Conservation (phyloP, 2,888 invertebrate species). For the Sipha maydis region DNA sequence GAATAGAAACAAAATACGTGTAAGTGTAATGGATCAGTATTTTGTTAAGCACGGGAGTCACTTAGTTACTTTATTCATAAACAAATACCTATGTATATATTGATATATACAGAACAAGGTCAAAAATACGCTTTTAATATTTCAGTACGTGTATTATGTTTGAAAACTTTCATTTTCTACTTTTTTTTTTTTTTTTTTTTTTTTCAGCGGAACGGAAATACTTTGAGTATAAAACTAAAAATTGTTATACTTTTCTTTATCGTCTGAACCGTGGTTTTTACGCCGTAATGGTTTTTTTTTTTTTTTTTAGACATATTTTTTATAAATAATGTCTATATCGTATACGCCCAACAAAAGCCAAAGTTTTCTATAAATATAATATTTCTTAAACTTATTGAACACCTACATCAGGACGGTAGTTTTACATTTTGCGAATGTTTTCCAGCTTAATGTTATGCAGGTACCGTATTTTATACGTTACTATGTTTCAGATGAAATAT, state of each 20-base stretch:
- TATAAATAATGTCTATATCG: not conserved
- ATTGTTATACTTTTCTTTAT: constrained; percentile 19
- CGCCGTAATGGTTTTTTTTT: constrained; percentile 11
- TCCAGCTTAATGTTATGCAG: not conserved
- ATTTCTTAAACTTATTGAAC: not conserved
- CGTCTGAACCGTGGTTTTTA: not conserved
- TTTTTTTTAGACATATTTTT: not conserved
- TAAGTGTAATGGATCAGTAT: not conserved
- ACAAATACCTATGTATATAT: not conserved
- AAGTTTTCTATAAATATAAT: constrained; percentile 19
- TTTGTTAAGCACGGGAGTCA: not conserved
- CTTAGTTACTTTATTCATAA: not conserved
- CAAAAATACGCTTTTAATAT: constrained; percentile 10
- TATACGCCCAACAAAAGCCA: not conserved
- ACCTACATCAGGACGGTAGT: not conserved
- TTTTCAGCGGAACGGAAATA: not conserved
- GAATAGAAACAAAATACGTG: not conserved
- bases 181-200: not conserved
- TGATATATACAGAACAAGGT: not conserved
- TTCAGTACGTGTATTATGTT: not conserved
- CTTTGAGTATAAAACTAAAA: constrained; percentile 19
- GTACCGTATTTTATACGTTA: not conserved
- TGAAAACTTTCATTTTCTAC: constrained; percentile 1
- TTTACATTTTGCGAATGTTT: not conserved
- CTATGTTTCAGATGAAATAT: not conserved